Evolutionary conservation across 2,113 vertebrate genomes (phyloP).

Genomic region (Crotalus helleri): DNA sequence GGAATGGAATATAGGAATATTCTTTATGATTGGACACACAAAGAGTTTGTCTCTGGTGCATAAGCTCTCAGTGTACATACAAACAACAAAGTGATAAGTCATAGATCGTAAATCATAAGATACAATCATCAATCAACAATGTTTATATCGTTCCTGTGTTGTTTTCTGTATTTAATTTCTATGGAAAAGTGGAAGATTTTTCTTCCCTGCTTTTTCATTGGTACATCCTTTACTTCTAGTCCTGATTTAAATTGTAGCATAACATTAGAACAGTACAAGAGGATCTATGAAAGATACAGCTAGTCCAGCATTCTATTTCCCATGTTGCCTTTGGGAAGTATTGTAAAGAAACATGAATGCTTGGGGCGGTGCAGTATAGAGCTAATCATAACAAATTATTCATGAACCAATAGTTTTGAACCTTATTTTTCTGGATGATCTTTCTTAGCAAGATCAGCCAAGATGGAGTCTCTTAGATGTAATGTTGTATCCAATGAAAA

Average conservation of each 20-base stretch:
- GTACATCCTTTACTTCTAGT: too few relatives aligned
- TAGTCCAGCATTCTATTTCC: background rate
- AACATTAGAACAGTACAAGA: background rate
- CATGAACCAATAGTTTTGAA: background rate
- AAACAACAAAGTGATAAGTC: background rate
- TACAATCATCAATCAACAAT: background rate
- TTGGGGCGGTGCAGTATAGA: background rate
- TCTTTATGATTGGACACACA: background rate
- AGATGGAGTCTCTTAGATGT: background rate
- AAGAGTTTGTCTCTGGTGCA: background rate
- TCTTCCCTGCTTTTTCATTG: background rate
- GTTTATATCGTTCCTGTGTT: background rate
- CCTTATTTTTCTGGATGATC: background rate
- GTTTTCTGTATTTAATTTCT: background rate
- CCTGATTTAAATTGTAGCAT: background rate
- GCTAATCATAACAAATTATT: background rate
- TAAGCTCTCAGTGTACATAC: background rate
- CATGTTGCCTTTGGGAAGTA: background rate
- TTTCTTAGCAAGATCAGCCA: background rate
- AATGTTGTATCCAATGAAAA: background rate
- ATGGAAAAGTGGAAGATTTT: background rate
- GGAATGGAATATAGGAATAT: background rate
- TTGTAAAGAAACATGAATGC: background rate
- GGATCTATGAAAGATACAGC: background rate
- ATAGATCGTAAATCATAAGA: background rate